Evolutionary conservation across 2,113 vertebrate genomes (phyloP).

Genomic region (Ivindomyrus marchei): DNA sequence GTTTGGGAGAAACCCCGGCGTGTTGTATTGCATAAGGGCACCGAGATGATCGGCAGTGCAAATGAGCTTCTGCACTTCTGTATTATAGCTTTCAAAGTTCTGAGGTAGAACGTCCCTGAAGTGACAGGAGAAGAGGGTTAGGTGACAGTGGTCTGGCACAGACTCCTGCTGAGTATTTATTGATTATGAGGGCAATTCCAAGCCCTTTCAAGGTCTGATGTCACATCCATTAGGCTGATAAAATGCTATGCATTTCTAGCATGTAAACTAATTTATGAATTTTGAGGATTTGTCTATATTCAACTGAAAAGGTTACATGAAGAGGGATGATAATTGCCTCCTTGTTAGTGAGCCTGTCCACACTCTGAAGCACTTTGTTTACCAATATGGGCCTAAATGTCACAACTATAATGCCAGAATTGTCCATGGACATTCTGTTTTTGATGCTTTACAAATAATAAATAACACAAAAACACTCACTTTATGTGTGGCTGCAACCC

Average conservation of each 20-base stretch:
- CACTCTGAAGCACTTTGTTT: background rate
- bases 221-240: background rate
- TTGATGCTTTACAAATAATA: background rate
- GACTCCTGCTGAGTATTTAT: background rate
- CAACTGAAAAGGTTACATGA: background rate
- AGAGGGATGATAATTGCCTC: background rate
- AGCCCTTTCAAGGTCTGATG: background rate
- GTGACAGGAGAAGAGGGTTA: background rate
- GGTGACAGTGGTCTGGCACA: background rate
- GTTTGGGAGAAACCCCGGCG: constrained; percentile 91
- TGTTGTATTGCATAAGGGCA: constrained; percentile 92
- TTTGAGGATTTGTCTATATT: background rate
- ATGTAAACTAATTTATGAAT: background rate
- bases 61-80: constrained; percentile 82
- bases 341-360: background rate
- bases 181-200: background rate
- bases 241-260: background rate
- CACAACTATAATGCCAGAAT: background rate
- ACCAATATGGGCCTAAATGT: background rate
- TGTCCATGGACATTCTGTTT: background rate
- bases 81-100: constrained; percentile 86
- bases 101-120: constrained; percentile 84
- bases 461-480: constrained; percentile 50
- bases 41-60: constrained; percentile 90
- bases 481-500: constrained; percentile 94